Evolutionary conservation across 35 echinoderm and acorn worm species (phyloP).

Genomic region (Heliocidaris tuberculata): DNA sequence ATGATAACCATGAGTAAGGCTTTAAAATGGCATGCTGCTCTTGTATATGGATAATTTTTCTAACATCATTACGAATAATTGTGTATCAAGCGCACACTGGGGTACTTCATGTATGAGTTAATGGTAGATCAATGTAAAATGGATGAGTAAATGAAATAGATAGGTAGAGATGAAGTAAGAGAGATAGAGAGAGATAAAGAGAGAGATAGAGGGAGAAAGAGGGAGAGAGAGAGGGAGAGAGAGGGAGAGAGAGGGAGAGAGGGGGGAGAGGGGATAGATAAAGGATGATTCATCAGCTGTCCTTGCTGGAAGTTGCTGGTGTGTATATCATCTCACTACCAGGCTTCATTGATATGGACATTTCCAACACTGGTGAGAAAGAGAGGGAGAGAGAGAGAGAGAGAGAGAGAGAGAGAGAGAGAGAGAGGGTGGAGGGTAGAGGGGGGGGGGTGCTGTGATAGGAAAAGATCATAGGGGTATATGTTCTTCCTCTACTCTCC

Average conservation of each 20-base stretch:
- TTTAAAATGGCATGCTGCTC: no score
- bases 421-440: background rate
- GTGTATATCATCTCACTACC: slow-evolving; percentile 12
- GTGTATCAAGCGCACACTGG: no score
- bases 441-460: no score
- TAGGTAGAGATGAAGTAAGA: background rate
- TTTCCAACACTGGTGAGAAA: no score
- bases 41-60: no score
- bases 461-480: no score
- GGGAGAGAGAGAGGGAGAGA: background rate
- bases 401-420: background rate
- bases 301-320: background rate
- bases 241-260: background rate
- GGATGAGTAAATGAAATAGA: background rate
- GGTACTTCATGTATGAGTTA: no score
- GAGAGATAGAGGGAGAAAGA: background rate
- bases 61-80: no score
- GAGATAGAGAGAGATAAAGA: background rate
- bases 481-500: no score
- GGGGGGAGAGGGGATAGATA: background rate
- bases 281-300: slow-evolving; percentile 16
- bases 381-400: background rate
- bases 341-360: slow-evolving; percentile 7
- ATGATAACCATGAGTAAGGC: no score
- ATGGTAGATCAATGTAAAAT: background rate